Base-by-base conservation (phyloP, 2,113 vertebrate genomes). In the Saiga tatarica region DNA sequence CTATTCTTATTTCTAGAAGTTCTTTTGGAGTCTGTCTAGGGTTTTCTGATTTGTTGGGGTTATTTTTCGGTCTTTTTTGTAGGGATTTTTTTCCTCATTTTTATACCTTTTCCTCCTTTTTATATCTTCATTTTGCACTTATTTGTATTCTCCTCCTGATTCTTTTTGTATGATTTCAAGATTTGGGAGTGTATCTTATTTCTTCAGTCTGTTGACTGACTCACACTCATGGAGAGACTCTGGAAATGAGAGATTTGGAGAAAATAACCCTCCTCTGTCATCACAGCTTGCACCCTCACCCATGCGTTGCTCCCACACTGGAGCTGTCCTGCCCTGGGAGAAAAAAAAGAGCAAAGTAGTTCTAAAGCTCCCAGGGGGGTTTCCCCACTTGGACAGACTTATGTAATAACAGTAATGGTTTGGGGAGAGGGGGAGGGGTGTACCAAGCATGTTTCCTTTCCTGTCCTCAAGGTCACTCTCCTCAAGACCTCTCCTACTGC, bases 361-460 rank as follows among this genome's bases (percentile, higher is more conserved):
- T 79, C 21, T 50, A 9, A 76, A 36, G 42, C 60, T 78, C 74
- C n/a, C 42, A 33, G 33, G 33, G 33, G 85, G 10, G 76, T 39
- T 86, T 25, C 79, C n/a, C 12, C 2, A 19, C 8, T 23, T 30
- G 45, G 9, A 53, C 25, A 39, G 53, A 50, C 33, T 62, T 36
- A 5, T 10, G 3, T 26, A 47, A 7, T 39, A n/a, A 17, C n/a
- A 33, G 2, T 47, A 30, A 17, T 36, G 36, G 12, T 50, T 16
- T 33, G 45, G 26, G 74, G 15, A 16, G 5, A 4, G 13, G 5
- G 7, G 8, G 12, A 2, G 7, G 5, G 4, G 28, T 0, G 1
- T 25, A 53, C 50, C 53, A 53, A 94, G 85, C 7, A 52, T 16
- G 15, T 33, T 87, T 83, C 47, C 33, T 79, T 60, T 55, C 50